phyloP scores from a whole-genome alignment of 2,888 invertebrate genomes.

The Limenitis camilla region DNA sequence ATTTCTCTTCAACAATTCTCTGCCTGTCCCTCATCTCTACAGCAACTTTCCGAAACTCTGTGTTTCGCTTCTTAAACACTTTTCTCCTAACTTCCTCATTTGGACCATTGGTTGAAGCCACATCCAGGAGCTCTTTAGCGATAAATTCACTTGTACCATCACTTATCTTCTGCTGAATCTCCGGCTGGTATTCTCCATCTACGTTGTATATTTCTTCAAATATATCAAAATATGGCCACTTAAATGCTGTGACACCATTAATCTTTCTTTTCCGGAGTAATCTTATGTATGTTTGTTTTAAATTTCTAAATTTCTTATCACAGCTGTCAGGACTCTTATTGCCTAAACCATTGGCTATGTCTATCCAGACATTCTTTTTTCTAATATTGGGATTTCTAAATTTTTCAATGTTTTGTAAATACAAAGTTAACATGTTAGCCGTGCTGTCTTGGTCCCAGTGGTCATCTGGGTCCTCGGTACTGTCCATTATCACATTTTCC shows the following conservation, averaged over 20 bases:
- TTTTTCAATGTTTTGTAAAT: conserved; percentile 55
- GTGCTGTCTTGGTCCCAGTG: conserved; percentile 59
- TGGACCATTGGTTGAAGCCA: background rate
- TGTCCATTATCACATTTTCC: conserved; percentile 47
- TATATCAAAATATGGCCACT: conserved; percentile 63
- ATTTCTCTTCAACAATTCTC: conserved; percentile 56
- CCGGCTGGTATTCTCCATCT: conserved; percentile 58
- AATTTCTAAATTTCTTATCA: conserved; percentile 64
- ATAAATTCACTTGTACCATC: conserved; percentile 49
- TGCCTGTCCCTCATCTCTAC: conserved; percentile 62
- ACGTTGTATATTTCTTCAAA: conserved; percentile 60
- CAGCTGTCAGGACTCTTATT: conserved; percentile 60
- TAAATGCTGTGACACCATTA: conserved; percentile 45
- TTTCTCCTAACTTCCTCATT: conserved; percentile 48
- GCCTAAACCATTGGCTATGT: conserved; percentile 50
- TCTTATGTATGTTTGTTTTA: conserved; percentile 62
- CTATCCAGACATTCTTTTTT: conserved; percentile 63
- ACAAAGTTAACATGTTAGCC: conserved; percentile 46
- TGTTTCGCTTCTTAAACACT: conserved; percentile 44
- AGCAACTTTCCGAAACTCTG: conserved; percentile 56
- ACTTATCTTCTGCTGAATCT: conserved; percentile 56
- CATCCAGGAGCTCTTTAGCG: conserved; percentile 25
- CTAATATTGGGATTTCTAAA: conserved; percentile 63
- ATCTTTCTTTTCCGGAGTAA: conserved; percentile 54
- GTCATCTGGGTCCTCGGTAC: conserved; percentile 52